These are phyloP conservation scores for Stigmatopora nigra DNA, from an alignment of 2,113 vertebrate species.

Conservation along the genomic window DNA sequence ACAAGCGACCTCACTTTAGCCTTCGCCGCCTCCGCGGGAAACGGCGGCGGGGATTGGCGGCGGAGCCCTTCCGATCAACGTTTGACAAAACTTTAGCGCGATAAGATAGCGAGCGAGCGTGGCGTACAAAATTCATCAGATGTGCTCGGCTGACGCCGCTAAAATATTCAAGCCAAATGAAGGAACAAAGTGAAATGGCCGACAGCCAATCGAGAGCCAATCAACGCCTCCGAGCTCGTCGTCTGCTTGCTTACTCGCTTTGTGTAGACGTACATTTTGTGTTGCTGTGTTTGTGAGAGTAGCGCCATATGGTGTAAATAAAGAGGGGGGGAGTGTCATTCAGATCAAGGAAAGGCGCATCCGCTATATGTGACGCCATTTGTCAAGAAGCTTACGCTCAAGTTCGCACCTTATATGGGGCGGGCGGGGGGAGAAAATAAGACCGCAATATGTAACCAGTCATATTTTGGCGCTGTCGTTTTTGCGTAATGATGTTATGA, in stretches of 20 bases:
- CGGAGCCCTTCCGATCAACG: slow-evolving; percentile 2
- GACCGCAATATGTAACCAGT: too few relatives aligned
- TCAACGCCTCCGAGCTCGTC: slow-evolving; percentile 57
- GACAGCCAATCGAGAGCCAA: slow-evolving; percentile 46
- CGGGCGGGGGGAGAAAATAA: too few relatives aligned
- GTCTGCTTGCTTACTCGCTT: slow-evolving; percentile 38
- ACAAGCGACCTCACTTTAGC: slow-evolving; percentile 60
- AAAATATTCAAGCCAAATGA: slow-evolving; percentile 38
- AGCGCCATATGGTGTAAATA: slow-evolving; percentile 60
- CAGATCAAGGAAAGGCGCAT: slow-evolving; percentile 5
- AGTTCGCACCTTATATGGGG: not conserved
- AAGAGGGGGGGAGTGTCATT: slow-evolving; percentile 19
- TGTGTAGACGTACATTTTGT: slow-evolving; percentile 23
- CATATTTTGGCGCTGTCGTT: too few relatives aligned
- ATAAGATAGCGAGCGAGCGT: slow-evolving; percentile 36
- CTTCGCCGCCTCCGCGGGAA: slow-evolving; percentile 26
- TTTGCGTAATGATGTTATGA: too few relatives aligned
- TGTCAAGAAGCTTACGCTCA: not conserved
- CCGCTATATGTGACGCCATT: not conserved
- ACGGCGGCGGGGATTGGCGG: not conserved
- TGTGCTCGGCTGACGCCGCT: slow-evolving; percentile 32
- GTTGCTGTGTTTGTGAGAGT: slow-evolving; percentile 26
- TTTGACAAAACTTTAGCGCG: slow-evolving; percentile 44
- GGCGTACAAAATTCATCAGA: slow-evolving; percentile 43
- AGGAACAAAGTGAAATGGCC: slow-evolving; percentile 33